phyloP scores from a whole-genome alignment of 2,113 vertebrate species.

The Scatophagus argus region DNA sequence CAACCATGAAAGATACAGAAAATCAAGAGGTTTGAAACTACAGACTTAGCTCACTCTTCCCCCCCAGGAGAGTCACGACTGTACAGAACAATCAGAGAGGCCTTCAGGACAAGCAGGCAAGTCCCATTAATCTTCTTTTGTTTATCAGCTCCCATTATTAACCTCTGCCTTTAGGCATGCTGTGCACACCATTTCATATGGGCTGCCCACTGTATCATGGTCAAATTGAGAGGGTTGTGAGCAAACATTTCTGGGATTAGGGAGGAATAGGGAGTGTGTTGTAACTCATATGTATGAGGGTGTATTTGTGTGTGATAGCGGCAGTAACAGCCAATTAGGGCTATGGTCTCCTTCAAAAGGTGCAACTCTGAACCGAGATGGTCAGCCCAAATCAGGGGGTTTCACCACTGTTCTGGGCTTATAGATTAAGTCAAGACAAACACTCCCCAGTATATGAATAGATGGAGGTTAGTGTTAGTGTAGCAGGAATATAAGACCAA shows the following conservation, averaged over 20 bases:
- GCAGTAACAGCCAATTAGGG: neutral
- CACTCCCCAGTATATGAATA: neutral
- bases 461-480: neutral
- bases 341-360: neutral
- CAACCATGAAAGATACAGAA: conserved; percentile 12
- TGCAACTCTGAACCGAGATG: neutral
- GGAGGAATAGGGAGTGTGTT: neutral
- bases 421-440: neutral
- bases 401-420: no score
- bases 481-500: neutral
- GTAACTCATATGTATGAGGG: neutral
- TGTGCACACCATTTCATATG: neutral
- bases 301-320: conserved; percentile 27
- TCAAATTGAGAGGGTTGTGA: neutral
- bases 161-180: conserved; percentile 6
- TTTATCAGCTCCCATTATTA: conserved; percentile 29
- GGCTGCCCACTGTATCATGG: neutral
- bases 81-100: conserved; percentile 17
- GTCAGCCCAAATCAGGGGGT: neutral
- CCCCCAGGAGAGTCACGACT: neutral
- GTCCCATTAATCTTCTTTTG: conserved; percentile 14
- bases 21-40: neutral
- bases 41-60: neutral
- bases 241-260: neutral
- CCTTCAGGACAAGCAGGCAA: neutral